Percentiles rank a stretch among this genome's conserved stretches.
These are phyloP conservation scores for Carettochelys insculpta DNA, from an alignment of 2,113 vertebrate genomes.

Conservation along the genomic window DNA sequence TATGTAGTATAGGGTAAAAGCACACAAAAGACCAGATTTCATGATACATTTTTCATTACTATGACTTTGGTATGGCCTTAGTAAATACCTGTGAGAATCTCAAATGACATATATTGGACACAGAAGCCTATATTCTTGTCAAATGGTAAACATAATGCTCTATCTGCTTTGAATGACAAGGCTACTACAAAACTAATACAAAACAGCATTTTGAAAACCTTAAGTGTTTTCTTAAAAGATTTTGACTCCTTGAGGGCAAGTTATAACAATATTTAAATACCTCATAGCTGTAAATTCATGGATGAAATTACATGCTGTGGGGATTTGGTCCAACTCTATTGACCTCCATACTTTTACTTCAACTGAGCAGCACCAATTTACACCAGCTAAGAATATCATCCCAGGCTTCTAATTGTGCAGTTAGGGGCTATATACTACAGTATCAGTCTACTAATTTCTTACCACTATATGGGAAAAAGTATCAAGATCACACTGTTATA, in stretches of 20 bases:
- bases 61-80: no score
- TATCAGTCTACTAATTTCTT: background rate
- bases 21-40: no score
- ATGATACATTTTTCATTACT: no score
- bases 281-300: conserved; percentile 30
- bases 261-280: conserved; percentile 33
- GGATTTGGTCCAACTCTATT: conserved; percentile 14
- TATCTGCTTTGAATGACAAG: conserved; percentile 49
- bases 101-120: conserved; percentile 43
- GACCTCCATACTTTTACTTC: conserved; percentile 31
- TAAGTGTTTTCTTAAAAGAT: conserved; percentile 53
- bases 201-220: conserved; percentile 40
- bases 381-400: background rate
- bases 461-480: background rate
- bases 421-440: background rate
- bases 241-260: conserved; percentile 21
- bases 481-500: background rate
- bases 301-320: background rate
- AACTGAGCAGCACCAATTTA: background rate
- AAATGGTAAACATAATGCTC: conserved; percentile 55
- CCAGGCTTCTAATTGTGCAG: background rate
- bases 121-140: conserved; percentile 51
- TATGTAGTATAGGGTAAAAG: no score
- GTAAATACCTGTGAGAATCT: background rate
- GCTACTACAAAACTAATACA: conserved; percentile 47